Conservation (phyloP, 1,140 invertebrate species). For the Leptestheria dahalacensis region DNA sequence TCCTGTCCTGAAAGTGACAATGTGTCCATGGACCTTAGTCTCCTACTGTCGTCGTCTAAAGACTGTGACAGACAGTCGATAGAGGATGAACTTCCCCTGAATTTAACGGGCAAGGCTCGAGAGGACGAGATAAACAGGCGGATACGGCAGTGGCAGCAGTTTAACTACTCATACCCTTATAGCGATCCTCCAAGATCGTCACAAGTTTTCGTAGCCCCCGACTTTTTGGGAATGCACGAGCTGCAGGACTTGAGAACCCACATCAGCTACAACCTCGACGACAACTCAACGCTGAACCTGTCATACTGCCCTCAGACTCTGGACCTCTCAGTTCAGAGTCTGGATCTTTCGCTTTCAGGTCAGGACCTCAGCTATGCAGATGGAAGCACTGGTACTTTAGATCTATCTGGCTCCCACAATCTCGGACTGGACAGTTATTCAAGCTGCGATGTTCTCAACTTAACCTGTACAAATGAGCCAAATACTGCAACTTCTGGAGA, state of each 20-base stretch:
- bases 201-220: slow-evolving; percentile 15
- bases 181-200: slow-evolving; percentile 6
- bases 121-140: slow-evolving; percentile 14
- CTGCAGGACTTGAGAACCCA: slow-evolving; percentile 14
- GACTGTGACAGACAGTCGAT: slow-evolving; percentile 10
- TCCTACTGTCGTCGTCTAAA: slow-evolving; percentile 6
- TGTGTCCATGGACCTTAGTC: slow-evolving; percentile 5
- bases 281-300: slow-evolving; percentile 1
- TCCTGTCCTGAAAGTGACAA: background rate
- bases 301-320: slow-evolving; percentile 9
- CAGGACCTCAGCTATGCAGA: slow-evolving; percentile 5
- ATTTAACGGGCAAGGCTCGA: slow-evolving; percentile 11
- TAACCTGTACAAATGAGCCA: slow-evolving; percentile 1
- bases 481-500: background rate
- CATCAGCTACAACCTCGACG: slow-evolving; percentile 1
- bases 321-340: slow-evolving; percentile 13
- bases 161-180: slow-evolving; percentile 11
- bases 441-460: slow-evolving; percentile 2
- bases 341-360: slow-evolving; percentile 13
- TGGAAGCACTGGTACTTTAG: background rate
- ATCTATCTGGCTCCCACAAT: slow-evolving; percentile 2
- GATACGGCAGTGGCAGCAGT: slow-evolving; percentile 6
- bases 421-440: background rate
- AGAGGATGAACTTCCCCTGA: slow-evolving; percentile 13
- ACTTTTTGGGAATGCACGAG: slow-evolving; percentile 14